Percentiles rank a stretch among this genome's conserved stretches.
phyloP scores from a whole-genome alignment of 1,140 invertebrate genomes.

The Aleiodes sp. region DNA sequence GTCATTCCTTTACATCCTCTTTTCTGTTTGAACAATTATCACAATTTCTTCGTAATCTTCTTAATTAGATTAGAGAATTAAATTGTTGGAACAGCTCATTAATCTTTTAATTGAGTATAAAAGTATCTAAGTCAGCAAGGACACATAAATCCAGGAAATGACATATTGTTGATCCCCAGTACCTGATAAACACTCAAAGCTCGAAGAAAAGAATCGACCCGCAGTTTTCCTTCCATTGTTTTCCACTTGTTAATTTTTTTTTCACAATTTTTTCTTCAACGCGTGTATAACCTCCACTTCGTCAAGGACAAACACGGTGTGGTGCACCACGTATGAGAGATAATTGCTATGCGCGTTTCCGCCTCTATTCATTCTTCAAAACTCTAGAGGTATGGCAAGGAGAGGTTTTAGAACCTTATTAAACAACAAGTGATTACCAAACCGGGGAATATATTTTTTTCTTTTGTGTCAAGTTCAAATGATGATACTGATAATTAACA shows the following conservation, averaged over 20 bases:
- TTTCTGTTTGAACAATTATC: too few species aligned
- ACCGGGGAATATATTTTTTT: not conserved
- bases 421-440: not conserved
- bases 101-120: constrained; percentile 17
- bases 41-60: too few species aligned
- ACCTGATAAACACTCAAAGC: constrained; percentile 2
- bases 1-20: too few species aligned
- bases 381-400: not conserved
- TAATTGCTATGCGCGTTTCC: constrained; percentile 26
- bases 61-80: not conserved
- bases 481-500: not conserved
- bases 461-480: not conserved
- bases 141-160: constrained; percentile 31
- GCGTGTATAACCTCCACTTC: constrained; percentile 16
- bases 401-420: not conserved
- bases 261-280: not conserved
- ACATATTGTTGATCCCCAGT: constrained; percentile 29
- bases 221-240: constrained; percentile 38
- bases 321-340: constrained; percentile 19
- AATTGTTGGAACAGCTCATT: not conserved
- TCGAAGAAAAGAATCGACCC: constrained; percentile 30
- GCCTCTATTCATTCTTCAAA: constrained; percentile 22
- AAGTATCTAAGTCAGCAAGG: constrained; percentile 15
- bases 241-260: constrained; percentile 29
- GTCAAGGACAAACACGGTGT: constrained; percentile 22